Conservation (phyloP, 2,113 vertebrate genomes). For the Menura novaehollandiae region DNA sequence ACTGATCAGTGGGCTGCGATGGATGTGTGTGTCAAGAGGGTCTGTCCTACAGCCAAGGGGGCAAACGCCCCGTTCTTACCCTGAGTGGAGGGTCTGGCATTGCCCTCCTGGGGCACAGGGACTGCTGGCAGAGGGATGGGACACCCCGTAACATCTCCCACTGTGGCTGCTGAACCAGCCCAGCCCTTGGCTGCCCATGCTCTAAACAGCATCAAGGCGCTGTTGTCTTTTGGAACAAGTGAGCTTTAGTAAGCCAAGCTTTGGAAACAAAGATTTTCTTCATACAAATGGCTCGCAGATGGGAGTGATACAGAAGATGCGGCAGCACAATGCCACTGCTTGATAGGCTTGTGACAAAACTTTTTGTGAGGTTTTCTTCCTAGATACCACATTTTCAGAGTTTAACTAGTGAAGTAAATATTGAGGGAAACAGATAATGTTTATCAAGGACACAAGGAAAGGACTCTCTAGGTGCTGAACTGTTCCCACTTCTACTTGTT, state of each 20-base stretch:
- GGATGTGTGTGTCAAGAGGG: not conserved
- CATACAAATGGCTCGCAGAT: not conserved
- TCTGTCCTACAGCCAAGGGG: not conserved
- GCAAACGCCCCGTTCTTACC: not conserved
- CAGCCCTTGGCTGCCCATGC: not conserved
- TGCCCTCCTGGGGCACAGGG: not conserved
- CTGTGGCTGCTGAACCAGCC: not conserved
- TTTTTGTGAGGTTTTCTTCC: not conserved
- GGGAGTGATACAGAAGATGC: not conserved
- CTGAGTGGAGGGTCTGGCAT: not conserved
- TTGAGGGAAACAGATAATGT: not conserved
- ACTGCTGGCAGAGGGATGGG: not conserved
- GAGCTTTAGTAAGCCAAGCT: not conserved
- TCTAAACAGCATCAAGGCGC: not conserved
- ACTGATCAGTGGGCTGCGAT: not conserved
- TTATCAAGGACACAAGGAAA: not conserved
- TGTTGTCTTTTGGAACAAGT: conserved; percentile 33
- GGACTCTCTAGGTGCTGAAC: not conserved
- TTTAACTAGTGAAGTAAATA: not conserved
- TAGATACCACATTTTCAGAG: not conserved
- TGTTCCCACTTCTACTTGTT: not conserved
- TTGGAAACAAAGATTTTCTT: conserved; percentile 32
- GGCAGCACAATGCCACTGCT: not conserved
- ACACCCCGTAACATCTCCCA: not conserved
- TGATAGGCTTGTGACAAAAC: not conserved